Percentiles rank a stretch among this genome's conserved stretches.
These are phyloP conservation scores for Tachina fera DNA, from an alignment of 2,888 invertebrate genomes.

Conservation along the genomic window DNA sequence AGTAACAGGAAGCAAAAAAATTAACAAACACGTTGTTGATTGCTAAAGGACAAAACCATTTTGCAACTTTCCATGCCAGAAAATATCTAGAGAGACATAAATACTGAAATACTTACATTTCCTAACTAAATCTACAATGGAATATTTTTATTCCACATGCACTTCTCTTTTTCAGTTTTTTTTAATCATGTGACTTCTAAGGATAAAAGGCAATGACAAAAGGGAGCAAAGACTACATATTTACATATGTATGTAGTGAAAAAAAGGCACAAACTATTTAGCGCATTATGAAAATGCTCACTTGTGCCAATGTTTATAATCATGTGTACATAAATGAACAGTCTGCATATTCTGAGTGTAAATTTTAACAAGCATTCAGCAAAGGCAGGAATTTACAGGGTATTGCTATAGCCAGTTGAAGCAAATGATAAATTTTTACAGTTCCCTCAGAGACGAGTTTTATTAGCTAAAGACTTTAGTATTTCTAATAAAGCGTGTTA, in stretches of 20 bases:
- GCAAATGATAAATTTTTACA: too few relatives aligned
- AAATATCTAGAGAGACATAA: conserved; percentile 70
- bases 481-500: too few relatives aligned
- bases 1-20: neutral
- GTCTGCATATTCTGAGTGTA: conserved; percentile 70
- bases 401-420: neutral
- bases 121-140: conserved; percentile 58
- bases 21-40: conserved; percentile 42
- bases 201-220: conserved; percentile 42
- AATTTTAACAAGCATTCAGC: conserved; percentile 38
- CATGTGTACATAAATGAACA: conserved; percentile 40
- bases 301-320: conserved; percentile 49
- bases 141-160: conserved; percentile 40
- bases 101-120: conserved; percentile 68
- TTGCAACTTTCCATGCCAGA: conserved; percentile 47
- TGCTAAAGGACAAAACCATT: conserved; percentile 50
- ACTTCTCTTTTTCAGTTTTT: conserved; percentile 1
- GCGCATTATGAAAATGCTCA: too few relatives aligned
- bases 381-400: neutral
- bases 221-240: neutral
- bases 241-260: neutral
- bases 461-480: too few relatives aligned
- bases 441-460: too few relatives aligned
- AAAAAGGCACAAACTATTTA: conserved; percentile 57
- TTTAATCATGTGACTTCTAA: conserved; percentile 27